Percentiles rank a stretch among this genome's conserved stretches.
Evolutionary conservation across 1,140 invertebrate genomes (phyloP).

Genomic region (Philaenus spumarius): DNA sequence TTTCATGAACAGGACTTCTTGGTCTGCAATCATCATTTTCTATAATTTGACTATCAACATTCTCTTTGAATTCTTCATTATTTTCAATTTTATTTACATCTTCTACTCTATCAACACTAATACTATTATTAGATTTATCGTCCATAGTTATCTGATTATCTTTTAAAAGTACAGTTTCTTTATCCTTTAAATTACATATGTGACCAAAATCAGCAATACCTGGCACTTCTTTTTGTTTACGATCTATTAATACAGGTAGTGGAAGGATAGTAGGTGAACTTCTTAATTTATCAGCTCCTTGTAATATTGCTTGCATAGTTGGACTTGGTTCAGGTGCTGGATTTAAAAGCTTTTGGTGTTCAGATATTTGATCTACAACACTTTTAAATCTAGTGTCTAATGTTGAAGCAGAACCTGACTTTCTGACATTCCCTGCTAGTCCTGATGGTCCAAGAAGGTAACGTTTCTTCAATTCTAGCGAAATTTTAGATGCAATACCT

Average conservation of each 20-base stretch:
- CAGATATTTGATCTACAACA: conserved; percentile 76
- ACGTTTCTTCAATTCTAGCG: conserved; percentile 74
- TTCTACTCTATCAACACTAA: conserved; percentile 4
- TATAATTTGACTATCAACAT: not conserved
- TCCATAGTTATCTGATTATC: conserved; percentile 3
- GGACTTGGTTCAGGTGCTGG: conserved; percentile 67
- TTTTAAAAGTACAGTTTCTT: conserved; percentile 10
- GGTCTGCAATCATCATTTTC: conserved; percentile 43
- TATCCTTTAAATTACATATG: conserved; percentile 31
- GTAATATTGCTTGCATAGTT: conserved; percentile 64
- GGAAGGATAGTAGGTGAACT: conserved; percentile 28
- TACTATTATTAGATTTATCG: conserved; percentile 7
- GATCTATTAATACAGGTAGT: conserved; percentile 1
- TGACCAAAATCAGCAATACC: conserved; percentile 31
- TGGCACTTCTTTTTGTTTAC: conserved; percentile 29
- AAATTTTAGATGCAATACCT: conserved; percentile 76
- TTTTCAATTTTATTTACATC: conserved; percentile 10
- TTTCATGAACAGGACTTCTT: conserved; percentile 52
- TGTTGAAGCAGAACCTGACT: conserved; percentile 77
- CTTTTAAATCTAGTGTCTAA: conserved; percentile 75
- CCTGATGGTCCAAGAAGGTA: conserved; percentile 65
- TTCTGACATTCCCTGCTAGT: conserved; percentile 56
- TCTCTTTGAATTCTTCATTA: conserved; percentile 11
- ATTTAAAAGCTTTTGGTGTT: conserved; percentile 80
- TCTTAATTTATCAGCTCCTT: conserved; percentile 45